Evolutionary conservation across 92 coral and sea anemone species (phyloP).

Genomic region (Diadumene lineata): DNA sequence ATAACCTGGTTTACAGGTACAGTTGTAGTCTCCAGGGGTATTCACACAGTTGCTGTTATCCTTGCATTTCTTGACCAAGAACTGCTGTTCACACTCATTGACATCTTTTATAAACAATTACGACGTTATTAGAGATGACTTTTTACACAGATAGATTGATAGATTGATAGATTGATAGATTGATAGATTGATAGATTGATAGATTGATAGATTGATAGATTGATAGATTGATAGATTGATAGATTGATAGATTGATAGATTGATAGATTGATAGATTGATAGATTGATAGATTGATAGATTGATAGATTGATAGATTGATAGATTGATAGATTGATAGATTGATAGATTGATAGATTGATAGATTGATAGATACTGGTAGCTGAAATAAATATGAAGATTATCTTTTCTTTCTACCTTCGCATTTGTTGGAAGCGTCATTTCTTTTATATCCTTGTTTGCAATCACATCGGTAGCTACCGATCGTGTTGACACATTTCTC

Average conservation of each 20-base stretch:
- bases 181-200: background rate
- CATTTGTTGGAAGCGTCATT: slow-evolving; percentile 34
- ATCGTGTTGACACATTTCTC: slow-evolving; percentile 53
- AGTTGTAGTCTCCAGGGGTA: slow-evolving; percentile 33
- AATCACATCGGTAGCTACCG: slow-evolving; percentile 56
- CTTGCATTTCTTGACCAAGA: slow-evolving; percentile 15
- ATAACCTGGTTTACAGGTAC: slow-evolving; percentile 45
- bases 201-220: background rate
- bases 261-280: background rate
- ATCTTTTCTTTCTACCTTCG: slow-evolving; percentile 30
- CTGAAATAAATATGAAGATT: background rate
- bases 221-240: too few species aligned
- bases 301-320: too few species aligned
- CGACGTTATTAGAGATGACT: background rate
- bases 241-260: background rate
- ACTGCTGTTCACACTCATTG: background rate
- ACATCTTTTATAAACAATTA: background rate
- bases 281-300: too few species aligned
- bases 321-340: too few species aligned
- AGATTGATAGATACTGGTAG: background rate
- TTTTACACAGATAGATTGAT: background rate
- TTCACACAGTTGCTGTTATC: slow-evolving; percentile 40
- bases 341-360: too few species aligned
- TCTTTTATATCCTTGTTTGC: slow-evolving; percentile 28
- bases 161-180: too few species aligned